These are phyloP conservation scores for Brachycybe producta DNA, from an alignment of 2,888 invertebrate genomes.

Conservation along the genomic window DNA sequence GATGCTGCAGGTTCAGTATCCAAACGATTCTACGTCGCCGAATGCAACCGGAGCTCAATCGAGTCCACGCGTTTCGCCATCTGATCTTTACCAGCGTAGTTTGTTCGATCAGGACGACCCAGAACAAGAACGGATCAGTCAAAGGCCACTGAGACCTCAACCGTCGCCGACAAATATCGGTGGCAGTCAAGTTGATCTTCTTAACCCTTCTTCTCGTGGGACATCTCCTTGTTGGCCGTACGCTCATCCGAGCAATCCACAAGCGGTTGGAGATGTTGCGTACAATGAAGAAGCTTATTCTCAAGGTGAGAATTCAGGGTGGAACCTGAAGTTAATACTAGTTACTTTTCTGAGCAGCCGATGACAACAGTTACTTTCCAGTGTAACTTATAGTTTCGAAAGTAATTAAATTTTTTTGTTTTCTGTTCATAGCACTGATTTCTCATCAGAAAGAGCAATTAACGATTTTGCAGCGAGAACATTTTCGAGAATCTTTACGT, in stretches of 20 bases:
- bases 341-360: neutral
- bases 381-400: neutral
- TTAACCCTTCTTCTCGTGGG: no score
- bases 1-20: neutral
- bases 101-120: slow-evolving; percentile 15
- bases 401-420: slow-evolving; percentile 1
- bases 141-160: slow-evolving; percentile 6
- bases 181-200: no score
- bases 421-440: slow-evolving; percentile 2
- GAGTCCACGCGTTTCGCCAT: slow-evolving; percentile 3
- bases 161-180: neutral
- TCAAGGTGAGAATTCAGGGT: slow-evolving; percentile 7
- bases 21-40: neutral
- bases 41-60: slow-evolving; percentile 6
- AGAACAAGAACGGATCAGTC: slow-evolving; percentile 6
- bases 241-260: neutral
- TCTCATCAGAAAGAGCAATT: slow-evolving; percentile 14
- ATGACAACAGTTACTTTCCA: neutral
- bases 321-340: neutral
- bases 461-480: neutral
- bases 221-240: neutral
- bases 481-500: neutral
- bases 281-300: slow-evolving; percentile 11
- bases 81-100: neutral
- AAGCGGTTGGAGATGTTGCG: neutral